These are phyloP conservation scores for Haliclystus octoradiatus DNA, from an alignment of 30 jellyfish, hydroid and myxozoan species.

Conservation along the genomic window DNA sequence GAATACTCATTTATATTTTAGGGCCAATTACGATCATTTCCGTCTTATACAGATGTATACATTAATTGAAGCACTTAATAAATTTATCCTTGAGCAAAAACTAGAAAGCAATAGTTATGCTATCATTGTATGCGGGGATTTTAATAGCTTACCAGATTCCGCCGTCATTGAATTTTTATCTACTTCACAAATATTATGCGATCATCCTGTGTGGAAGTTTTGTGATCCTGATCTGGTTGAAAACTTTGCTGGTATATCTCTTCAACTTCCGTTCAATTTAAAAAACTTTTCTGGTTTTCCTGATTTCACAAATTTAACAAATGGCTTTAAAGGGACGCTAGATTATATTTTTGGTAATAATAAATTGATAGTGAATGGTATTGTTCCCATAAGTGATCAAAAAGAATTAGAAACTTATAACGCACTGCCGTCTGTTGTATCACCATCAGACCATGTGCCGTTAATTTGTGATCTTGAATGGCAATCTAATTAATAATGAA, in stretches of 20 bases:
- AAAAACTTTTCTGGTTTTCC: slow-evolving; percentile 67
- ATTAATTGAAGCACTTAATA: slow-evolving; percentile 19
- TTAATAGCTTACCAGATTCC: slow-evolving; percentile 53
- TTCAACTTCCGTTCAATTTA: background rate
- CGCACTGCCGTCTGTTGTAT: slow-evolving; percentile 83
- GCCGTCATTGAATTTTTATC: slow-evolving; percentile 43
- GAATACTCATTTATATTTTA: slow-evolving; percentile 87
- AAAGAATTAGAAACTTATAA: slow-evolving; percentile 38
- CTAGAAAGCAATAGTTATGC: slow-evolving; percentile 4
- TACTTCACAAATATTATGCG: slow-evolving; percentile 5
- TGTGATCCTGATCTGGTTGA: background rate
- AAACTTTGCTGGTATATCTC: background rate
- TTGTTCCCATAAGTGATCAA: slow-evolving; percentile 66
- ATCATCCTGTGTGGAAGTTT: slow-evolving; percentile 53
- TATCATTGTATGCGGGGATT: slow-evolving; percentile 72
- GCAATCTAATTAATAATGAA: too few relatives aligned
- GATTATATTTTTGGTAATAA: slow-evolving; percentile 55
- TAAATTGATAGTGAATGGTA: slow-evolving; percentile 27
- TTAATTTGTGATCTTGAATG: slow-evolving; percentile 67
- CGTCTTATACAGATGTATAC: slow-evolving; percentile 69
- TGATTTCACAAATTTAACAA: slow-evolving; percentile 55
- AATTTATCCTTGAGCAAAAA: slow-evolving; percentile 2
- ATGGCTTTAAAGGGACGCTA: slow-evolving; percentile 61
- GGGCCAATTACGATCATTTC: slow-evolving; percentile 41
- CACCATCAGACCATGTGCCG: slow-evolving; percentile 90